Evolutionary conservation across 2,888 invertebrate species (phyloP).

Genomic region (Silvanus unidentatus): DNA sequence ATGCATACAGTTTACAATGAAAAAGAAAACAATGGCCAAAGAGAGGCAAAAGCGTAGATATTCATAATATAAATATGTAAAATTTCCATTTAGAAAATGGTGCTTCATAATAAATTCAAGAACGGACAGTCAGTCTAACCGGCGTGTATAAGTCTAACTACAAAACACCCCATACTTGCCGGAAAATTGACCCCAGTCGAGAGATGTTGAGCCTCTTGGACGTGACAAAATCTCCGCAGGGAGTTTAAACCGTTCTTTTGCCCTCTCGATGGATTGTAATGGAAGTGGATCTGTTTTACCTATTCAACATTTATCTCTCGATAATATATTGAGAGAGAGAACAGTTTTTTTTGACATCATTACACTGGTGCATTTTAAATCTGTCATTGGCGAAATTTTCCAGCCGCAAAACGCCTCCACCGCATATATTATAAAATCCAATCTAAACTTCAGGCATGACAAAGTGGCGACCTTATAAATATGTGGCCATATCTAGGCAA

Average conservation of each 20-base stretch:
- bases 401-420: constrained; percentile 21
- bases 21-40: constrained; percentile 18
- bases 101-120: constrained; percentile 44
- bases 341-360: neutral
- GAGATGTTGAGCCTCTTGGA: constrained; percentile 40
- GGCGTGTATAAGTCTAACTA: constrained; percentile 26
- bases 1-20: no score
- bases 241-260: constrained; percentile 34
- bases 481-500: constrained; percentile 45
- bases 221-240: constrained; percentile 49
- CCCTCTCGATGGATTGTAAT: no score
- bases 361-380: constrained; percentile 7
- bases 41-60: constrained; percentile 23
- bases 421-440: constrained; percentile 46
- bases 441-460: constrained; percentile 49
- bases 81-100: constrained; percentile 47
- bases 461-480: constrained; percentile 48
- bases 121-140: constrained; percentile 41
- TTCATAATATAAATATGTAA: constrained; percentile 45
- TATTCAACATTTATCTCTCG: no score
- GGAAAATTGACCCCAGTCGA: constrained; percentile 37
- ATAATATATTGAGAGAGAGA: neutral
- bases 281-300: no score
- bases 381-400: constrained; percentile 5
- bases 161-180: constrained; percentile 20